Percentiles rank a stretch among this genome's conserved stretches.
These are phyloP conservation scores for Labroides dimidiatus DNA, from an alignment of 2,797 vertebrate genomes.

Conservation along the genomic window DNA sequence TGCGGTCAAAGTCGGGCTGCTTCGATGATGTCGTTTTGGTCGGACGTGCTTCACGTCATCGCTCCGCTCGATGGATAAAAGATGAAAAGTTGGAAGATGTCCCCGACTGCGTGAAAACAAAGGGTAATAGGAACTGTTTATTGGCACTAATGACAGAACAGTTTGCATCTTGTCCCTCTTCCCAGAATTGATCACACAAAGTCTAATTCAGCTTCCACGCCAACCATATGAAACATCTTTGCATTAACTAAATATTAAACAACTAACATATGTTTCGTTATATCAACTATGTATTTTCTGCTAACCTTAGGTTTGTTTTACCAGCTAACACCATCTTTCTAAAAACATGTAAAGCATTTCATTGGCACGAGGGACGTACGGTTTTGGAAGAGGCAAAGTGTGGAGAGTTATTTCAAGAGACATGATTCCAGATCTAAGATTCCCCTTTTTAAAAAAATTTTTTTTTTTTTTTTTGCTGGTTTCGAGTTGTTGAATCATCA, in stretches of 20 bases:
- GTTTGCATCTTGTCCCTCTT: slow-evolving; percentile 35
- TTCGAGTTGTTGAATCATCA: no score
- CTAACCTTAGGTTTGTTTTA: not conserved
- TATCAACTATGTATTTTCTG: slow-evolving; percentile 6
- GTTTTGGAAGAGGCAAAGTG: no score
- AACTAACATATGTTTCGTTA: slow-evolving; percentile 18
- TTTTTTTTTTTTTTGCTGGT: no score
- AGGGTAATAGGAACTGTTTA: slow-evolving; percentile 8
- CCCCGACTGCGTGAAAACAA: slow-evolving; percentile 45
- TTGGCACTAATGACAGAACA: slow-evolving; percentile 24
- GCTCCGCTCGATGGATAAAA: slow-evolving; percentile 16
- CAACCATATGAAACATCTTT: slow-evolving; percentile 2
- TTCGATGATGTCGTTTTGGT: slow-evolving; percentile 22
- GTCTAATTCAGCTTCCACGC: slow-evolving; percentile 13
- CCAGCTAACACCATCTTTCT: no score
- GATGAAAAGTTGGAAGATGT: slow-evolving; percentile 25
- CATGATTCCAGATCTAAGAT: no score
- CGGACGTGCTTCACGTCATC: slow-evolving; percentile 27
- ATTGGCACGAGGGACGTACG: no score
- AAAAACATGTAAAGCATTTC: no score
- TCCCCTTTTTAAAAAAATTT: no score
- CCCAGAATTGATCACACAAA: slow-evolving; percentile 20
- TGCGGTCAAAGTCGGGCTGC: slow-evolving; percentile 8
- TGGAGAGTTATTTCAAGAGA: no score
- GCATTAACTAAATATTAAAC: not conserved